Base-by-base conservation (phyloP, 2,888 invertebrate genomes). In the Lysandra bellargus region DNA sequence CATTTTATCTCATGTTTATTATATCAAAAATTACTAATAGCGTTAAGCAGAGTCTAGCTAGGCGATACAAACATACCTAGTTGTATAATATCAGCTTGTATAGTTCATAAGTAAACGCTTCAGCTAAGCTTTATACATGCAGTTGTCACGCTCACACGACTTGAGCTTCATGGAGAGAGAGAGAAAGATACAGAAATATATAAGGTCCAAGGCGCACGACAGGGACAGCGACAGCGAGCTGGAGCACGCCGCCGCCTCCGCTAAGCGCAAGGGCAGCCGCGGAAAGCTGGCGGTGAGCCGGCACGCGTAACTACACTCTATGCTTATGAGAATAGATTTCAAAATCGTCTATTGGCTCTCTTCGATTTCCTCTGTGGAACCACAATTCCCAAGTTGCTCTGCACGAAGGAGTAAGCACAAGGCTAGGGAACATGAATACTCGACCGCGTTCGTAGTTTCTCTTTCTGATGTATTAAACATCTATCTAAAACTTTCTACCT, bases 161-260 rank as follows among this genome's bases (percentile, higher is more conserved):
- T 85, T 94, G 91, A 92, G 91, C 91, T 95, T 88, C 93, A 91
- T 92, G 91, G 94, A 94, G 85, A 90, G 92, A 85, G 93, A 92
- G 90, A 88, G 95, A 89, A 92, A 93, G 87, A 91, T 94, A 90
- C 93, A 93, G 89, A 92, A 90, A 90, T 95, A 95, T 92, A 93
- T 94, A 86, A 90, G 89, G 85, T 90, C 92, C 85, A 95, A 95
- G 93, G 92, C 90, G 89, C 90, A 92, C 88, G 95, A 95, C 88
- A 91, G 95, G 85, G 97, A 98, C 88, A 98, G 98, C 91, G 99
- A 99, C 95, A 98, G 98, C 90, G 99, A 99, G 92, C 97, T 96
- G 91, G 95, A 96, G 93, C 91, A 90, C 92, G 89, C 92, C 83
- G 85, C 91, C 84, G 89, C 92, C 83, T 85, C 91, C 84, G 88